A percentile compares a stretch with the other conserved stretches of the same genome.
phyloP scores from a whole-genome alignment of 2,113 vertebrate species.

The Brachypodius melanocephalos region DNA sequence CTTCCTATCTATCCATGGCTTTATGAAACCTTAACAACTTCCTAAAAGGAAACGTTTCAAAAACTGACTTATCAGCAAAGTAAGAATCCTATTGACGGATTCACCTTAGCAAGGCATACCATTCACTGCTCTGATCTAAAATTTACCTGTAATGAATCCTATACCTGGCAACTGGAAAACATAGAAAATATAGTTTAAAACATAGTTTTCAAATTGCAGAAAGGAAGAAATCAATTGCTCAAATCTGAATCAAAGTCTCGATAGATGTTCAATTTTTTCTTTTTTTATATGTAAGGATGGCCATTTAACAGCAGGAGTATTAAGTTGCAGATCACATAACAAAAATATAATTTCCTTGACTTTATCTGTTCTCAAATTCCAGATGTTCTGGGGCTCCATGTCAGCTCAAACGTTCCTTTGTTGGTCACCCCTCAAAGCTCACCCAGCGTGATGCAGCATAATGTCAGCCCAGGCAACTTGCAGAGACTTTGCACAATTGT shows the following conservation, averaged over 20 bases:
- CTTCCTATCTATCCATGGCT: neutral
- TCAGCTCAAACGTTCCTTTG: neutral
- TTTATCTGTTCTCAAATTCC: neutral
- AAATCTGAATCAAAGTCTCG: neutral
- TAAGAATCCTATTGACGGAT: neutral
- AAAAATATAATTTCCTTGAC: neutral
- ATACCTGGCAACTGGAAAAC: neutral
- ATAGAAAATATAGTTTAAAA: neutral
- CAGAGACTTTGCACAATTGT: neutral
- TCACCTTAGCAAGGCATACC: neutral
- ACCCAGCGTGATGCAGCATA: neutral
- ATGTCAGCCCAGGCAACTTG: neutral
- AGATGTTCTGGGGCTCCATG: neutral
- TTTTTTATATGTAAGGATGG: neutral
- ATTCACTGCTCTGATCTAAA: neutral
- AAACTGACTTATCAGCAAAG: neutral
- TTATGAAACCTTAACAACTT: neutral
- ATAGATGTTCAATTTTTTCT: neutral
- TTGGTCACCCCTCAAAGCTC: neutral
- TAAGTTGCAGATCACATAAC: neutral
- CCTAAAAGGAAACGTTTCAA: neutral
- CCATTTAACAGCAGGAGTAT: neutral
- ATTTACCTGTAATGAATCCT: neutral
- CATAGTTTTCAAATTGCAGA: neutral
- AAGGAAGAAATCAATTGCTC: neutral